These are phyloP conservation scores for Pollimyrus isidori DNA, from an alignment of 2,113 vertebrate genomes.

Conservation along the genomic window DNA sequence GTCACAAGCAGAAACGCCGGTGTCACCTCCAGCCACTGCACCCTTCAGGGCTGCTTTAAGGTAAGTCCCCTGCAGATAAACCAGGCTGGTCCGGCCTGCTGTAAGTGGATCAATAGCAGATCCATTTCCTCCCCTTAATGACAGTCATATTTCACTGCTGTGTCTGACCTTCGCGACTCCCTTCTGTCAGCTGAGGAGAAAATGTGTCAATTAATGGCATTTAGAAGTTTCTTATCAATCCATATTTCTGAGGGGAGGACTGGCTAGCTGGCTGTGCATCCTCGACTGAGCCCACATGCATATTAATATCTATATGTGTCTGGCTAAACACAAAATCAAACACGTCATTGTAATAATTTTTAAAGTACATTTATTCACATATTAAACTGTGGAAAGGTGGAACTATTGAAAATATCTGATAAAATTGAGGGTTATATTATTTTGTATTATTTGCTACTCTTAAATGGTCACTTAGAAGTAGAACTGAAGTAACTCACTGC, in stretches of 20 bases:
- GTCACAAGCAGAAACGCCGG: background rate
- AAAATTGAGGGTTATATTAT: background rate
- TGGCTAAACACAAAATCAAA: background rate
- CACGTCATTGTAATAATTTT: background rate
- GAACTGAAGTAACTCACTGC: background rate
- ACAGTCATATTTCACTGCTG: slow-evolving; percentile 63
- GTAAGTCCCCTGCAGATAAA: background rate
- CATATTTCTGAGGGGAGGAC: slow-evolving; percentile 55
- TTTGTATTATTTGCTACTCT: background rate
- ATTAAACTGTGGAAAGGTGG: background rate
- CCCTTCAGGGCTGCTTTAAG: background rate
- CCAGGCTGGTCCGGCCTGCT: background rate
- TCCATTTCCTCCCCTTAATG: slow-evolving; percentile 63
- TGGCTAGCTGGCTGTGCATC: slow-evolving; percentile 24
- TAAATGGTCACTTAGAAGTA: background rate
- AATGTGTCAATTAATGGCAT: slow-evolving; percentile 72
- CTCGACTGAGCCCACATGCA: background rate
- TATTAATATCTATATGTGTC: background rate
- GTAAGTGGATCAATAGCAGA: slow-evolving; percentile 56
- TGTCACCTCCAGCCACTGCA: background rate
- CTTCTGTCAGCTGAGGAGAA: slow-evolving; percentile 56
- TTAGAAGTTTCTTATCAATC: slow-evolving; percentile 67
- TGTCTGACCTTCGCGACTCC: slow-evolving; percentile 65
- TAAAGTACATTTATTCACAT: background rate
- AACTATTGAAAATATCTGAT: background rate